phyloP scores from a whole-genome alignment of 1,140 invertebrate genomes.

The Vanessa tameamea region DNA sequence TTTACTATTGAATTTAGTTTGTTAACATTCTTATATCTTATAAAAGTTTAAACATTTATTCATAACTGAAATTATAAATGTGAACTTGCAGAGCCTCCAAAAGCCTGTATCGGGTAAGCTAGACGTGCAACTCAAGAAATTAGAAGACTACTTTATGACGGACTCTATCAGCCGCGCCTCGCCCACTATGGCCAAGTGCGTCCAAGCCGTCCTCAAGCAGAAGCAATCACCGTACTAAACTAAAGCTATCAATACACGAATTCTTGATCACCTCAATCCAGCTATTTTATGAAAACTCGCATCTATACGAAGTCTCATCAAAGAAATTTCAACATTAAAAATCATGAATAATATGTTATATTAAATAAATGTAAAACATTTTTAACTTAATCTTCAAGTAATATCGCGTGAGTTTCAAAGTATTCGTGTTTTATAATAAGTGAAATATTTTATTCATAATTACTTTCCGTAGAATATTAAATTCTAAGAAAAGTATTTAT shows the following conservation, averaged over 20 bases:
- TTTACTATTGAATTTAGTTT: no score
- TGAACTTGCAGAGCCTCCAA: slow-evolving; percentile 79
- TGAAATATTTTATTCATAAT: slow-evolving; percentile 14
- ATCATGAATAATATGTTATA: not conserved
- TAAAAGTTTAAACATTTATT: no score
- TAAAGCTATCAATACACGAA: slow-evolving; percentile 13
- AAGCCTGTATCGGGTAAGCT: slow-evolving; percentile 82
- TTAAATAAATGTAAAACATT: no score
- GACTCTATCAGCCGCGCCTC: slow-evolving; percentile 97
- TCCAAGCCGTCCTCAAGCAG: slow-evolving; percentile 93
- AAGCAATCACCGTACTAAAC: slow-evolving; percentile 75
- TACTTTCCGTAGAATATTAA: slow-evolving; percentile 11
- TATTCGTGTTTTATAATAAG: slow-evolving; percentile 33
- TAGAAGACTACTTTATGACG: slow-evolving; percentile 99
- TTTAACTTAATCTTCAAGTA: no score
- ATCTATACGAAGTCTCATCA: not conserved
- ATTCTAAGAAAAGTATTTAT: slow-evolving; percentile 21
- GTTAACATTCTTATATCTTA: no score
- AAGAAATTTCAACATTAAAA: not conserved
- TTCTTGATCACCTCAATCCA: not conserved
- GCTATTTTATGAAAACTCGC: not conserved
- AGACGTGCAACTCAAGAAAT: slow-evolving; percentile 88
- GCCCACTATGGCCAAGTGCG: slow-evolving; percentile 99
- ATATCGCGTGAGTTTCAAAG: slow-evolving; percentile 1
- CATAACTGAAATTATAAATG: not conserved